These are phyloP conservation scores for Homarus gammarus DNA, from an alignment of 2,888 invertebrate genomes.

Conservation along the genomic window DNA sequence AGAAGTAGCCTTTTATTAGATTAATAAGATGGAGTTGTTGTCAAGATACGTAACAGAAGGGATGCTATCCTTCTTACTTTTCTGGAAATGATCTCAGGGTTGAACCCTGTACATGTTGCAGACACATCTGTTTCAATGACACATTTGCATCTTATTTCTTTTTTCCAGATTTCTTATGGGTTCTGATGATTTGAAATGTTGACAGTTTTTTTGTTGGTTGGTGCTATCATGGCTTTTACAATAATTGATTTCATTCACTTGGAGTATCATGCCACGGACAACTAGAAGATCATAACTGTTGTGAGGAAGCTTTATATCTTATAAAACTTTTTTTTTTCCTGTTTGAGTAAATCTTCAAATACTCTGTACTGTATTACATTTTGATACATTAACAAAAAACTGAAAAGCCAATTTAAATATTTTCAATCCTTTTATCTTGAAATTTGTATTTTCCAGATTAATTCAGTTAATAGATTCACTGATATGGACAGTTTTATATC, in stretches of 20 bases:
- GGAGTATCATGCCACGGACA: neutral
- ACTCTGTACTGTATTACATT: neutral
- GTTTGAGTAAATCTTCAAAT: neutral
- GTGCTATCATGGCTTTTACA: neutral
- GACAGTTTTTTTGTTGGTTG: neutral
- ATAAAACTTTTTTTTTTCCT: neutral
- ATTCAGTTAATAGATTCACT: too few species aligned
- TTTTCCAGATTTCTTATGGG: neutral
- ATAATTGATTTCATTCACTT: neutral
- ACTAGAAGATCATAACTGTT: too few species aligned
- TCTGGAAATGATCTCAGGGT: neutral
- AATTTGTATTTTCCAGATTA: too few species aligned
- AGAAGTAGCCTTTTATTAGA: neutral
- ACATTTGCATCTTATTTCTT: neutral
- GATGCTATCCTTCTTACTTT: neutral
- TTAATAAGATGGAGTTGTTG: neutral
- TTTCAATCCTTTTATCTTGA: too few species aligned
- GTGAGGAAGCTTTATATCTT: too few species aligned
- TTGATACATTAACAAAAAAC: too few species aligned
- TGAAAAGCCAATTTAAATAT: too few species aligned
- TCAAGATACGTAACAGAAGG: neutral
- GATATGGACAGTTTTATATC: too few species aligned
- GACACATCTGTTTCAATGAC: neutral
- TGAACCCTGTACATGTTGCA: neutral
- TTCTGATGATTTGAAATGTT: neutral